A percentile compares a stretch with the other conserved stretches of the same genome.
Conservation (phyloP, 2,113 vertebrate genomes). For the Trochalopteron elliotii region DNA sequence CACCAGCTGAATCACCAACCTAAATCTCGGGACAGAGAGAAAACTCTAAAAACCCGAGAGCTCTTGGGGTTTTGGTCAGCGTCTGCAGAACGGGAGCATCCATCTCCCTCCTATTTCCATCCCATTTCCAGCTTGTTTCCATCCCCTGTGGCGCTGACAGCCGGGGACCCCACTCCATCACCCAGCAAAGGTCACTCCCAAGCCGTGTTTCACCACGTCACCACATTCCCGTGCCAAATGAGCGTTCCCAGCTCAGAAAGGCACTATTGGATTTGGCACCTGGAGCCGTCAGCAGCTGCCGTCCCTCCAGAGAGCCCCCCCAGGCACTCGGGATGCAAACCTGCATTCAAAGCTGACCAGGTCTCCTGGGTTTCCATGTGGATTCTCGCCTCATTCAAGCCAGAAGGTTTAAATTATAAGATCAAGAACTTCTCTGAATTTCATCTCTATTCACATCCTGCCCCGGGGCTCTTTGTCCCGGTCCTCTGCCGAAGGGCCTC, state of each 20-base stretch:
- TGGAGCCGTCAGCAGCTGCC: neutral
- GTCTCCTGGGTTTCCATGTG: fast-evolving
- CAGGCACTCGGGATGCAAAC: fast-evolving
- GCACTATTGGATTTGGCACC: neutral
- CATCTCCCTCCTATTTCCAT: neutral
- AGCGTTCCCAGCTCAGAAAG: neutral
- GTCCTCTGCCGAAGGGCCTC: neutral
- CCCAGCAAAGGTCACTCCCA: neutral
- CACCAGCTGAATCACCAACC: too few relatives aligned
- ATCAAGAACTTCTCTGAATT: slow-evolving; percentile 12
- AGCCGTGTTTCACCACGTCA: neutral
- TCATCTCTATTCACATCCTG: neutral
- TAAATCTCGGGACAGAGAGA: too few relatives aligned
- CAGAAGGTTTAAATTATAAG: neutral
- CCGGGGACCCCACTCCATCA: neutral
- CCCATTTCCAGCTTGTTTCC: neutral
- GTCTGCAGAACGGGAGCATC: neutral
- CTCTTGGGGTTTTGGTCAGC: neutral
- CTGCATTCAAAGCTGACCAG: neutral
- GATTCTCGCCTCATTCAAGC: neutral
- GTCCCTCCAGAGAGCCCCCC: neutral
- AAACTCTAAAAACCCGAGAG: too few relatives aligned
- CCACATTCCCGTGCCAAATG: neutral
- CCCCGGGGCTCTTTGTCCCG: neutral
- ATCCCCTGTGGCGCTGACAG: neutral